Evolutionary conservation across 2,797 vertebrate species (phyloP), one percentile per base, ranked within the genome.

Genomic region (Eospalax fontanierii): DNA sequence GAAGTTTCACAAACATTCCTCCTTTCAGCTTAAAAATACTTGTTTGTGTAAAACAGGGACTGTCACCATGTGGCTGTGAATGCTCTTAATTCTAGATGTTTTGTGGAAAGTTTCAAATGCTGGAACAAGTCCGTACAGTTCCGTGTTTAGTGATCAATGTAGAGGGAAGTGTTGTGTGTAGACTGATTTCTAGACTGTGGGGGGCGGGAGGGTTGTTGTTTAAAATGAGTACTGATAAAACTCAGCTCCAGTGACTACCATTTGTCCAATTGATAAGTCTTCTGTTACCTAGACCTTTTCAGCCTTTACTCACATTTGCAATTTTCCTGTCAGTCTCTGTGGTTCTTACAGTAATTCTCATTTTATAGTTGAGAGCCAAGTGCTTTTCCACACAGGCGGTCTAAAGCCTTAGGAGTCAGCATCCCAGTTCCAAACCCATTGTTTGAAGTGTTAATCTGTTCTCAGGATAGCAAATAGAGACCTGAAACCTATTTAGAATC

Each of bases 31-130:
- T 59, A 9, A 65, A 92, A 30, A 7, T 84, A 4, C 12, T 82
- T 91, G 54, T 92, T 85, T 92, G 28, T 71, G 28, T 6, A 28
- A 81, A 70, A 68, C 12, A 7, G 15, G 1, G 3, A 11, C 38
- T 43, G 26, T 28, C 85, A 50, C 40, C 14, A 8, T 92, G 79
- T 81, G 65, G 33, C 38, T 40, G 35, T 18, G 18, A 54, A 8
- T 38, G 28, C 66, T 54, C 54, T 87, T 38, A 80, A 63, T 91
- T 43, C 40, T 63, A 89, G 59, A 85, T 74, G 63, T 14, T n/a
- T 80, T 95, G 95, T 10, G 21, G 79, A 86, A 65, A 74, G 81
- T 95, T 96, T 97, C 94, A 94, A 54, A 70, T 96, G 93, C 90
- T 70, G 59, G 89, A 89, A 80, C 88, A 87, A 79, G 95, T 93